phyloP scores from a whole-genome alignment of 2,888 invertebrate species.

The Labia minor region DNA sequence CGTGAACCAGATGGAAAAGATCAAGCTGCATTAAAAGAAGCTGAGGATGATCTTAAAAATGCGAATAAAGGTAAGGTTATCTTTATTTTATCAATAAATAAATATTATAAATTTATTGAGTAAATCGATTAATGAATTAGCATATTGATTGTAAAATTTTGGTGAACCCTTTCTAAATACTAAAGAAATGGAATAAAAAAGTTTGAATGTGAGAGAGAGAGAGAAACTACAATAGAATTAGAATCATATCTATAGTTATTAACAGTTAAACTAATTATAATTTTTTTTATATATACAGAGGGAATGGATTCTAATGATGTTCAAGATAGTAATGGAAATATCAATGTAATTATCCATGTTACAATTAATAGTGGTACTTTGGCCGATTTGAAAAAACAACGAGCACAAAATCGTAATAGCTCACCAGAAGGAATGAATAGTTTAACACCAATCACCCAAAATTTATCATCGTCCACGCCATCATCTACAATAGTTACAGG shows the following conservation, averaged over 20 bases:
- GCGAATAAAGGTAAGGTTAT: neutral
- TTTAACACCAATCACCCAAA: conserved; percentile 32
- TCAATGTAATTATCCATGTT: conserved; percentile 60
- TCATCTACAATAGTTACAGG: neutral
- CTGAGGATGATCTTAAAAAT: neutral
- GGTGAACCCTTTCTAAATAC: too few species aligned
- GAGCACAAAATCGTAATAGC: conserved; percentile 67
- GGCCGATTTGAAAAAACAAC: conserved; percentile 86
- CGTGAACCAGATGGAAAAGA: neutral
- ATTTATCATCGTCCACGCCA: conserved; percentile 31
- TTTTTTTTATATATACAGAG: neutral
- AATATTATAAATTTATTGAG: too few species aligned
- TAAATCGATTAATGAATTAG: too few species aligned
- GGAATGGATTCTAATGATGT: conserved; percentile 43
- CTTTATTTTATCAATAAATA: too few species aligned
- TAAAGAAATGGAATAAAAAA: too few species aligned
- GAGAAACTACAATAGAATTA: too few species aligned
- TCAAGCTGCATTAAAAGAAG: neutral
- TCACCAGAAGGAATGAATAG: conserved; percentile 38
- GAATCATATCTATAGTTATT: too few species aligned
- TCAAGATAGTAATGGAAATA: conserved; percentile 67
- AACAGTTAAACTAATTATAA: too few species aligned
- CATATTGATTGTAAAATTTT: too few species aligned
- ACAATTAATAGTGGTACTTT: conserved; percentile 73
- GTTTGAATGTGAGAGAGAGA: too few species aligned